phyloP scores from a whole-genome alignment of 2,888 invertebrate species.

The Melieria omissa region DNA sequence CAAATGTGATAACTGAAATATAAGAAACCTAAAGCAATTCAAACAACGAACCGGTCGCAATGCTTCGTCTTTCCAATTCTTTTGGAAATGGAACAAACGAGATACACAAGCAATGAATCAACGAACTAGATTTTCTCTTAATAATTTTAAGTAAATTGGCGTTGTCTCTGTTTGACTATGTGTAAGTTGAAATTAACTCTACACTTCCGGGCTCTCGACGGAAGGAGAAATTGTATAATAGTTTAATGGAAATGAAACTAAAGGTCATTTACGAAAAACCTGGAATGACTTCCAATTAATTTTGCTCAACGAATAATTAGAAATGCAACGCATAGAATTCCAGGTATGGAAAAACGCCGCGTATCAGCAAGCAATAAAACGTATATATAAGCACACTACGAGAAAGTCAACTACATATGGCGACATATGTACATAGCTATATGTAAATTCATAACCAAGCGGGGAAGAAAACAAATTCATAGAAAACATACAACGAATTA shows the following conservation, averaged over 20 bases:
- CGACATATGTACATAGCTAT: background rate
- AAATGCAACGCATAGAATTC: constrained; percentile 42
- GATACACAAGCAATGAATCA: constrained; percentile 16
- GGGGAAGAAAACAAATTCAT: too few relatives aligned
- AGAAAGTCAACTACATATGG: background rate
- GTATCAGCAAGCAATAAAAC: constrained; percentile 68
- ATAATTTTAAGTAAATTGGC: background rate
- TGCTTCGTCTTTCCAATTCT: background rate
- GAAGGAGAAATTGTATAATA: background rate
- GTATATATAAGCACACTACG: constrained; percentile 53
- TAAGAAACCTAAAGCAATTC: constrained; percentile 8
- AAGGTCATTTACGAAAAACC: too few relatives aligned
- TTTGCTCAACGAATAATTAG: constrained; percentile 60
- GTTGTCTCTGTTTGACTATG: constrained; percentile 6
- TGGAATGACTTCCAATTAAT: constrained; percentile 45
- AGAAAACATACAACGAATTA: too few relatives aligned
- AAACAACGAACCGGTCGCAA: constrained; percentile 7
- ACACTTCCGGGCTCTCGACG: too few relatives aligned
- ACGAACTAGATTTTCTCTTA: constrained; percentile 29
- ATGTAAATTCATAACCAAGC: background rate
- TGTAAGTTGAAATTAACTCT: background rate
- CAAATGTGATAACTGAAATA: background rate
- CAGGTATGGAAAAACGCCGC: constrained; percentile 56
- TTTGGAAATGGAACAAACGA: background rate
- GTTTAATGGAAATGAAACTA: background rate